Base-by-base conservation (phyloP, 1,140 invertebrate species). In the Antheraea pernyi region DNA sequence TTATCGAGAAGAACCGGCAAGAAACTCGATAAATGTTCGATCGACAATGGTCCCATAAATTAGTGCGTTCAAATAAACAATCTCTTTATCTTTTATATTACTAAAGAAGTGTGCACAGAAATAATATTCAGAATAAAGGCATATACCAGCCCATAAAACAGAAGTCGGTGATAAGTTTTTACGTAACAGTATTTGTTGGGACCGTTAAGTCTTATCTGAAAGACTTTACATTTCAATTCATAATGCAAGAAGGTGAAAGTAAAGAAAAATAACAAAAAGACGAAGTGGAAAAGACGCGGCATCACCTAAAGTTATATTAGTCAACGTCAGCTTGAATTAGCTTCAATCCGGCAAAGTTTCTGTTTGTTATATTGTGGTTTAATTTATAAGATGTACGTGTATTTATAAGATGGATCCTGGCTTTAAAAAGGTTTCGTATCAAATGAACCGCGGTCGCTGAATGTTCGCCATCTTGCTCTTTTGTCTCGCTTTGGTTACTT, bases 291-390 rank as follows among this genome's bases (percentile, higher is more conserved):
- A 66, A 66, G 53, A 71, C 65, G 61, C 37, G 37, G 58, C 64
- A 62, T 67, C 65, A 59, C 59, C 22, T 48, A 67, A 71, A 71
- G 59, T 71, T 71, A 71, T 71, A 71, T 71, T 59, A 71, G 65
- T 71, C 65, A 67, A 67, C 48, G 69, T 71, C 65, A 71, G 37
- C 13, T 71, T 22, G 60, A 66, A 71, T 71, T 67, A 71, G 69
- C 69, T 66, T 70, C 30, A 65, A 59, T 70, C 64, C 59, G 64
- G 19, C 59, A 62, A 70, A 70, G 53, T 70, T 70, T 66, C 30
- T 66, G 64, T 70, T 59, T 53, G 69, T 60, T 60, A 42, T 36
- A 19, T 59, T n/a, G 19, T 7, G 63, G 46, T 46, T 13, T 30
- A 70, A 70, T 19, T 65, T 59, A 63, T n/a, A 46, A 9, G 36